Evolutionary conservation across 2,888 invertebrate species (phyloP), one percentile per base, ranked within the genome.

Genomic region (Dicycla oo): DNA sequence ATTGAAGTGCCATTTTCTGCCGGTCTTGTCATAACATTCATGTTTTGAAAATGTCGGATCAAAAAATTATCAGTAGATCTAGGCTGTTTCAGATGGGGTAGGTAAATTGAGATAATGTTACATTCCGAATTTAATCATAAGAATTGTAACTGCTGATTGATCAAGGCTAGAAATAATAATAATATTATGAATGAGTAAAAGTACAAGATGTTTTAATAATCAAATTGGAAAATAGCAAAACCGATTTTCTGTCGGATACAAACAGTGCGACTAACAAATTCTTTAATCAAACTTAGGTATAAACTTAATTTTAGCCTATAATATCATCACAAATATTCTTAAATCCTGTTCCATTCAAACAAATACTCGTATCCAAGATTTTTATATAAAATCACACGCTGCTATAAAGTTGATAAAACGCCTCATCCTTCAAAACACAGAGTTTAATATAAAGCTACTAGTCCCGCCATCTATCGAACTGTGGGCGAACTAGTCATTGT

Each of bases 381-480:
- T 69, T 69, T 38, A 13, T 38, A 61, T 54, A 23, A 77, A 71
- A 68, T 57, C 77, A 61, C 47, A 64, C 34, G 49, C 13, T 23
- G 45, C 47, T 47, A 47, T 67, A 38, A 73, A 57, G 38, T 65
- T 82, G 65, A 82, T 80, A 66, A 73, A 82, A 57, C 53, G 65
- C 20, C 47, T 20, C 68, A 79, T 70, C 47, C 18, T 68, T 82
- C 74, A 70, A 47, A 66, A 38, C 61, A 18, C 57, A 64, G 62
- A 34, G 58, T 74, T 62, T 47, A 70, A 75, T 64, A 80, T 63
- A 49, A 69, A 70, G 57, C 7, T 69, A 75, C 84, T 60, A 51
- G 30, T 75, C 64, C 38, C 74, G 80, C 86, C 84, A 84, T 84
- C 84, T 84, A 65, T 75, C 53, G 67, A 57, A 58, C 18, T 38